Percentiles rank a stretch among this genome's conserved stretches.
Evolutionary conservation across 2,113 vertebrate species (phyloP).

Genomic region (Crotophaga sulcirostris): DNA sequence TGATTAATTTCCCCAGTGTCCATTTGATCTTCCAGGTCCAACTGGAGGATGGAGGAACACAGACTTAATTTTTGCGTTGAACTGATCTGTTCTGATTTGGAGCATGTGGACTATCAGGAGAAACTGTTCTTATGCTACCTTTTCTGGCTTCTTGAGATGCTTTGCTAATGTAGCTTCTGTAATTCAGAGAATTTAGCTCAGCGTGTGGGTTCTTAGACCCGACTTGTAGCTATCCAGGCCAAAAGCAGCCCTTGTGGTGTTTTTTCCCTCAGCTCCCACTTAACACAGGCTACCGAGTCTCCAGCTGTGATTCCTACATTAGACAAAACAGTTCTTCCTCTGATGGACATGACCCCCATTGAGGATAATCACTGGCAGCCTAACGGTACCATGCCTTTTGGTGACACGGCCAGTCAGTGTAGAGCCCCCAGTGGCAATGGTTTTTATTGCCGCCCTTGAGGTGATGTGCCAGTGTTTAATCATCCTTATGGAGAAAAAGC

Average conservation of each 20-base stretch:
- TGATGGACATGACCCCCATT: not conserved
- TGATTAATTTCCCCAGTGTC: not conserved
- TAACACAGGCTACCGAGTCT: not conserved
- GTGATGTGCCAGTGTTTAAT: not conserved
- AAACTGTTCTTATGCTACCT: not conserved
- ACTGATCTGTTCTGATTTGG: not conserved
- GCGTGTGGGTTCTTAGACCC: not conserved
- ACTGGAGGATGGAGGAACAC: not conserved
- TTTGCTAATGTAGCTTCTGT: not conserved
- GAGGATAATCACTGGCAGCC: not conserved
- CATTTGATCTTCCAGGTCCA: not conserved
- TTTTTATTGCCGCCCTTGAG: not conserved
- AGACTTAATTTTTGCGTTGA: not conserved
- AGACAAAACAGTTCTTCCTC: not conserved
- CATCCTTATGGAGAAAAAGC: not conserved
- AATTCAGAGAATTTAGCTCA: not conserved
- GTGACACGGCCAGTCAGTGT: not conserved
- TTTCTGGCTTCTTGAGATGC: not conserved
- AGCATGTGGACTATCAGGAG: rapidly evolving
- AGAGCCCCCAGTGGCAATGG: not conserved
- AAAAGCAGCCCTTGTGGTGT: not conserved
- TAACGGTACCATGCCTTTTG: not conserved
- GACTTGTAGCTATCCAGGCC: not conserved
- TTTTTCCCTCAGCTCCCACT: not conserved
- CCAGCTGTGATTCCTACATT: not conserved